Evolutionary conservation across 2,888 invertebrate genomes (phyloP).

Genomic region (Neoascia interrupta): DNA sequence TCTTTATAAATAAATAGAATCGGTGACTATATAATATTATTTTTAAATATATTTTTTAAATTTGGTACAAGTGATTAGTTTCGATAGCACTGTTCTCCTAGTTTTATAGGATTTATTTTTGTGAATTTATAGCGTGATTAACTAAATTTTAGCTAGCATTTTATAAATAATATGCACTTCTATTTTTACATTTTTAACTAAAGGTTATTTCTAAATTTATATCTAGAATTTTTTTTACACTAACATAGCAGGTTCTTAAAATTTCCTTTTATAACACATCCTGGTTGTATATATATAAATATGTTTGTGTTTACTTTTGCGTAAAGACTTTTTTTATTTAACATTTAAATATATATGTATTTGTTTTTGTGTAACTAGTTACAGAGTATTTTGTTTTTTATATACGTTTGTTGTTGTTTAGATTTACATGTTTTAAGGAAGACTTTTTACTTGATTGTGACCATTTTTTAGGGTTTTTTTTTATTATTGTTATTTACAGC

Average conservation of each 20-base stretch:
- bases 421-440: constrained; percentile 71
- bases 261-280: constrained; percentile 34
- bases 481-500: constrained; percentile 18
- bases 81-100: constrained; percentile 59
- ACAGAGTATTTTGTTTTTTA: constrained; percentile 48
- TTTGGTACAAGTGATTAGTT: constrained; percentile 28
- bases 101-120: constrained; percentile 50
- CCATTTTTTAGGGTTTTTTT: constrained; percentile 68
- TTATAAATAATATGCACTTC: constrained; percentile 15
- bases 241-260: constrained; percentile 32
- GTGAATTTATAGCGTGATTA: constrained; percentile 56
- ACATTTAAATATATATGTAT: constrained; percentile 58
- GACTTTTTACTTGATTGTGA: constrained; percentile 77
- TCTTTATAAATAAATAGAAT: constrained; percentile 44
- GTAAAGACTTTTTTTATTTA: constrained; percentile 27
- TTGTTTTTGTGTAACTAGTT: constrained; percentile 33
- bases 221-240: neutral
- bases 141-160: constrained; percentile 39
- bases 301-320: constrained; percentile 32
- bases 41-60: constrained; percentile 20
- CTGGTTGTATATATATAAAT: constrained; percentile 42
- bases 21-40: constrained; percentile 63
- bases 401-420: constrained; percentile 33
- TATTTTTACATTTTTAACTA: constrained; percentile 21
- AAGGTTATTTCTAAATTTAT: neutral